These are phyloP conservation scores for Daboia siamensis DNA, from an alignment of 2,113 vertebrate genomes.

Conservation along the genomic window DNA sequence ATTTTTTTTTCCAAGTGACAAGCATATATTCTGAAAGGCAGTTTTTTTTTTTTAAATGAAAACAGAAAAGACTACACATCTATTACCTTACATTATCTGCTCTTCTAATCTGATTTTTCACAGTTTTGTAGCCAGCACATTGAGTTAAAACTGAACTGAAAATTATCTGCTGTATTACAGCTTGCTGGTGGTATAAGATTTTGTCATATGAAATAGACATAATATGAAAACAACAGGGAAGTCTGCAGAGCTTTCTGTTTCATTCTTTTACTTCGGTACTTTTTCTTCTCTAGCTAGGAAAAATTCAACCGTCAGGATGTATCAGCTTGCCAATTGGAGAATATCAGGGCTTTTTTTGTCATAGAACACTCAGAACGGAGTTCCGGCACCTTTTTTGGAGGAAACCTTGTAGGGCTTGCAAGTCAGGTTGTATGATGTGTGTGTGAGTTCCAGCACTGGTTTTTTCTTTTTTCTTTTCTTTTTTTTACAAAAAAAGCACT, in stretches of 20 bases:
- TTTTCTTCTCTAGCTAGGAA: background rate
- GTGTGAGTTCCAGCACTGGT: too few species aligned
- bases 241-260: background rate
- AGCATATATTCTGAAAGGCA: background rate
- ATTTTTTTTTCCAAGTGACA: background rate
- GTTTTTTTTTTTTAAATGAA: background rate
- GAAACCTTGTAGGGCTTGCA: too few species aligned
- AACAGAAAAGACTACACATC: fast-evolving
- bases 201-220: background rate
- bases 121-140: background rate
- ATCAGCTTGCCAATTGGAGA: background rate
- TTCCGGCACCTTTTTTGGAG: too few species aligned
- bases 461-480: too few species aligned
- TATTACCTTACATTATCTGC: background rate
- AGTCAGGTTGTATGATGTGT: too few species aligned
- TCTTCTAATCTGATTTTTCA: background rate
- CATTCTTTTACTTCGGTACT: background rate
- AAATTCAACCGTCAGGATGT: background rate
- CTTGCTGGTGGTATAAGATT: background rate
- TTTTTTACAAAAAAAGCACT: background rate
- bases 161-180: background rate
- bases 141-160: background rate
- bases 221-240: background rate
- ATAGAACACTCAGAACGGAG: too few species aligned
- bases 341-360: too few species aligned